Percentiles rank a stretch among this genome's conserved stretches.
These are phyloP conservation scores for Vanessa atalanta DNA, from an alignment of 1,140 invertebrate species.

Conservation along the genomic window DNA sequence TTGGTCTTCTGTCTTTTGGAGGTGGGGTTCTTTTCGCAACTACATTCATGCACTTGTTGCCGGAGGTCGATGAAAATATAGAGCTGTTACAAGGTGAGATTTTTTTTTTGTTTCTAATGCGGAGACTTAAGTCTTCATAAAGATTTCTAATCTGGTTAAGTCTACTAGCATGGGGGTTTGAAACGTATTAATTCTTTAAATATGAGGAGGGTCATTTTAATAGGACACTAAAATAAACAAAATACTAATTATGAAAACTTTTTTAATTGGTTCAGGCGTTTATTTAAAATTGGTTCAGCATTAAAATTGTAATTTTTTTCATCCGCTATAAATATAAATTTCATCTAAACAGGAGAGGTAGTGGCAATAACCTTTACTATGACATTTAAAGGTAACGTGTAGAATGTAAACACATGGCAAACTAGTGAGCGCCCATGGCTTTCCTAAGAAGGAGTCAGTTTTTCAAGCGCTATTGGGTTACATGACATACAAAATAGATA, in stretches of 20 bases:
- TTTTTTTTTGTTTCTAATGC: neutral
- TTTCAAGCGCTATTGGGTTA: neutral
- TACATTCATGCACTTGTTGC: constrained; percentile 93
- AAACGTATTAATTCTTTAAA: too few species aligned
- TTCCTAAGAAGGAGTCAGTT: constrained; percentile 10
- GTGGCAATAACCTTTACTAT: constrained; percentile 13
- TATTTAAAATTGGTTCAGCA: neutral
- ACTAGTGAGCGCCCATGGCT: constrained; percentile 22
- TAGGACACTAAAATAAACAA: too few species aligned
- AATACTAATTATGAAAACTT: too few species aligned
- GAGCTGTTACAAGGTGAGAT: constrained; percentile 79
- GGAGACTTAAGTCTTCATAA: neutral
- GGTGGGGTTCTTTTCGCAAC: constrained; percentile 95
- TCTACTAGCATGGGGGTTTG: too few species aligned
- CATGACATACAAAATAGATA: neutral
- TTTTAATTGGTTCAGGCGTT: too few species aligned
- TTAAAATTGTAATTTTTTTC: neutral
- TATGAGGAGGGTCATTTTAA: too few species aligned
- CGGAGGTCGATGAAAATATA: constrained; percentile 90
- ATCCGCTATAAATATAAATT: constrained; percentile 12
- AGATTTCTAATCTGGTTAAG: neutral
- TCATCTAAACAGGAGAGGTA: constrained; percentile 11
- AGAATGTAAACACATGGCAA: constrained; percentile 22
- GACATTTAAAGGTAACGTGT: constrained; percentile 29
- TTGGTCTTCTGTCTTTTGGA: constrained; percentile 89